A percentile compares a stretch with the other conserved stretches of the same genome.
Evolutionary conservation across 1,140 invertebrate species (phyloP).

Genomic region (Pogonomyrmex californicus): DNA sequence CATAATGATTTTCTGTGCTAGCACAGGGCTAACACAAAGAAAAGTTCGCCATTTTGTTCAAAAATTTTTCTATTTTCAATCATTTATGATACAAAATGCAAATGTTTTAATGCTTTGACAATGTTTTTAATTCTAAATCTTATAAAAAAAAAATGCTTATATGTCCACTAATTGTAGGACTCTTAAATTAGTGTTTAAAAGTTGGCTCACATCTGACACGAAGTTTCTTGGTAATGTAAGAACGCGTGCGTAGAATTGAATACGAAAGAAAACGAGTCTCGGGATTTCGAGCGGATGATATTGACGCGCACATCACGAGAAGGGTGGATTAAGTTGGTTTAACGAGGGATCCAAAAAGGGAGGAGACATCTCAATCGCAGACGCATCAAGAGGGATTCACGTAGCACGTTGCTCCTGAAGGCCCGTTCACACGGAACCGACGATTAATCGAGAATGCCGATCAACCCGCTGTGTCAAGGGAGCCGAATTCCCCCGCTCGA

Average conservation of each 20-base stretch:
- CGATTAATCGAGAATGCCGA: conserved; percentile 71
- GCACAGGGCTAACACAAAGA: too few relatives aligned
- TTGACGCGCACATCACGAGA: background rate
- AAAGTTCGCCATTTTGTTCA: too few relatives aligned
- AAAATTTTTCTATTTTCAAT: background rate
- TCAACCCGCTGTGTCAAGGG: conserved; percentile 28
- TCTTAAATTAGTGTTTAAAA: background rate
- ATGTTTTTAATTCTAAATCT: background rate
- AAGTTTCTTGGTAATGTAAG: conserved; percentile 43
- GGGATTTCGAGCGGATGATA: conserved; percentile 15
- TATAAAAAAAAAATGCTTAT: background rate
- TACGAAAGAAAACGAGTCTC: conserved; percentile 18
- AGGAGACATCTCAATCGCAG: conserved; percentile 72
- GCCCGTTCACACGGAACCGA: conserved; percentile 61
- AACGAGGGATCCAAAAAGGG: conserved; percentile 67
- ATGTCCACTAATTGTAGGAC: background rate
- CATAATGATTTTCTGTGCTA: too few relatives aligned
- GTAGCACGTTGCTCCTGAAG: conserved; percentile 68
- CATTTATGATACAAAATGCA: background rate
- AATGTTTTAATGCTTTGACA: background rate
- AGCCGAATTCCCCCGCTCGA: conserved; percentile 39
- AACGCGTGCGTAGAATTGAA: conserved; percentile 49
- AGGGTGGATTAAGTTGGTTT: conserved; percentile 74
- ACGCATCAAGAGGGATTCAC: conserved; percentile 67
- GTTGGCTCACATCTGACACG: background rate